Base-by-base conservation (phyloP, 2,888 invertebrate genomes). In the Apoda limacodes region DNA sequence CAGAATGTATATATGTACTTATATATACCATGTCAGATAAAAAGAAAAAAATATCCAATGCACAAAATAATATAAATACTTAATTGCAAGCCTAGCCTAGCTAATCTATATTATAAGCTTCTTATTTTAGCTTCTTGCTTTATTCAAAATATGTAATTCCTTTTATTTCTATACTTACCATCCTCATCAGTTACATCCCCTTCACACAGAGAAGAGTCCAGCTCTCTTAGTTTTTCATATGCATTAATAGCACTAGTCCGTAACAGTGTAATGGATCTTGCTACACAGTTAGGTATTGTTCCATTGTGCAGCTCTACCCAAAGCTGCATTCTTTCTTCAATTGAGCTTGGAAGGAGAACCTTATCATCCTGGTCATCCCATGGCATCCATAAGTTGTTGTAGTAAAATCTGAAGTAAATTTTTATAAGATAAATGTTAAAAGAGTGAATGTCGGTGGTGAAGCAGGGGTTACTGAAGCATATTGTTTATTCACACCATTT, bases 311-410 rank as follows among this genome's bases (percentile, higher is more conserved):
- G 57, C 2, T 75, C 74, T 0, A 60, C 55, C 78, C 78, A 82
- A 1, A 82, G 63, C 1, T 63, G 58, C 74, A 80, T 75, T 14
- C 82, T 62, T 23, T 78, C 74, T 40, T 78, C 72, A 15, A 82
- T 71, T 11, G 75, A 76, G n/a, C 64, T 63, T 2, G 75, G 67
- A 0, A 74, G 43, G 0, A 78, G 52, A 2, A 84, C 74, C 42
- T 86, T 87, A 32, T 86, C 85, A 31, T 88, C 87, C 23, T 81
- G 67, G 42, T 88, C 88, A 19, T 80, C 80, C 88, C 88, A 89
- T 1, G 88, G 87, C 85, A 87, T 85, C 82, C 87, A 86, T 21
- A 88, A 61, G 39, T 87, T 76, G 19, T 78, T 81, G 47, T 86
- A 88, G 50, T 86, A 88, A 42, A 88, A 88, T 46, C 88, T 76